These are phyloP conservation scores for Phyllostomus discolor DNA, from an alignment of 2,113 vertebrate genomes.

Conservation along the genomic window DNA sequence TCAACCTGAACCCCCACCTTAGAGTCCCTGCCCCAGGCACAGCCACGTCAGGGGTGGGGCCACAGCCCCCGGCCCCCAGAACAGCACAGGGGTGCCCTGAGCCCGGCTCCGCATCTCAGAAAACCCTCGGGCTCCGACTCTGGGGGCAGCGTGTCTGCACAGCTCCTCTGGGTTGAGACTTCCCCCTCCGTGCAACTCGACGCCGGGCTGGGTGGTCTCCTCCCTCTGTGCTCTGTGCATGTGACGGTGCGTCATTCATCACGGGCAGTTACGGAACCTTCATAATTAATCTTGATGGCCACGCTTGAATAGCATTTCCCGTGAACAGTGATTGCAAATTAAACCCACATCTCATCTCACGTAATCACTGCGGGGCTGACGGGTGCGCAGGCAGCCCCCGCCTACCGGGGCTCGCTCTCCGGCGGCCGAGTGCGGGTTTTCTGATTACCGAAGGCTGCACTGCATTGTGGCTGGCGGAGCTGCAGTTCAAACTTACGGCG, in stretches of 20 bases:
- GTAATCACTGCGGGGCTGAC: conserved; percentile 41
- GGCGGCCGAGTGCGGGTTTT: conserved; percentile 54
- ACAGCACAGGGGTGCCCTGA: no score
- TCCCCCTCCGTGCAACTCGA: not conserved
- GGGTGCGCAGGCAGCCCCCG: no score
- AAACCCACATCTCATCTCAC: conserved; percentile 35
- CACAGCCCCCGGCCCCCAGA: no score
- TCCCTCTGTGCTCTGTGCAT: not conserved
- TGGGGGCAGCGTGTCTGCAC: not conserved
- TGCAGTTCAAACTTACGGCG: conserved; percentile 52
- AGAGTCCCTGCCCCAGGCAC: no score
- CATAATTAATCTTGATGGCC: conserved; percentile 64
- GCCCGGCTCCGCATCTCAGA: not conserved
- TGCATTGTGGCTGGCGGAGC: conserved; percentile 40
- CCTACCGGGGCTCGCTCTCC: not conserved
- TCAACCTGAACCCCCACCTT: not conserved
- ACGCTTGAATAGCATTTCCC: conserved; percentile 44
- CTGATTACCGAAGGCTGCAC: conserved; percentile 59
- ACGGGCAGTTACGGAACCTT: conserved; percentile 10
- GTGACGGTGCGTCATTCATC: conserved; percentile 4
- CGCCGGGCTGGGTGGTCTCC: conserved; percentile 3
- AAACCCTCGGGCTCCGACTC: not conserved
- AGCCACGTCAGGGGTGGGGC: no score
- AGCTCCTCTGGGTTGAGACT: not conserved
- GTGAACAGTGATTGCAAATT: conserved; percentile 46